phyloP scores from a whole-genome alignment of 1,140 invertebrate species.

The Choristoneura fumiferana region DNA sequence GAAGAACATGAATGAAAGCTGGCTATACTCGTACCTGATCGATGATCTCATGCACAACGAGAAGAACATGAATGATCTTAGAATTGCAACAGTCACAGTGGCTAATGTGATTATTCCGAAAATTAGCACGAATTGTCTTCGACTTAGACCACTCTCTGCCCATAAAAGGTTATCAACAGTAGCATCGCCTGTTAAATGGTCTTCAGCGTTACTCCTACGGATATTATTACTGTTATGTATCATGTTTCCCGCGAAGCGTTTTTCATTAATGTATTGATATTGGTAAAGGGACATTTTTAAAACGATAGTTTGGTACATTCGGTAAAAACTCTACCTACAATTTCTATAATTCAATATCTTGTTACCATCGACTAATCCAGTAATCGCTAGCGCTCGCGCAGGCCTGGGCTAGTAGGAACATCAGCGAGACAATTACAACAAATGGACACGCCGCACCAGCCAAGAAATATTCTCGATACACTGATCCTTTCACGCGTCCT shows the following conservation, averaged over 20 bases:
- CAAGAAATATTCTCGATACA: constrained; percentile 85
- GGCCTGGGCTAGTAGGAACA: constrained; percentile 85
- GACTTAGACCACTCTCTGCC: constrained; percentile 47
- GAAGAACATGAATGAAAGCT: no score
- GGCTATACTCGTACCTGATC: no score
- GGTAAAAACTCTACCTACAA: no score
- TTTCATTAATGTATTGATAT: no score
- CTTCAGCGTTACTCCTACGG: constrained; percentile 62
- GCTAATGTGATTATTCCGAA: constrained; percentile 61
- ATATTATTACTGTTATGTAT: no score
- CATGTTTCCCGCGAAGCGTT: no score
- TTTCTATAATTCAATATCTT: no score
- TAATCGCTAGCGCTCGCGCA: constrained; percentile 86
- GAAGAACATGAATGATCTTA: constrained; percentile 86
- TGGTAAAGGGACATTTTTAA: no score
- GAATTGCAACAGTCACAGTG: constrained; percentile 79
- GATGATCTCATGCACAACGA: constrained; percentile 87
- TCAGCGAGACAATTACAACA: constrained; percentile 78
- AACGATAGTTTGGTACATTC: no score
- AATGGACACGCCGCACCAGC: constrained; percentile 82
- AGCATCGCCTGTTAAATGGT: constrained; percentile 57
- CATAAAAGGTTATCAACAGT: constrained; percentile 60
- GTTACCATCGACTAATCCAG: constrained; percentile 88
- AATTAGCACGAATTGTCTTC: constrained; percentile 52
- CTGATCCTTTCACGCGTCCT: constrained; percentile 71